Evolutionary conservation across 2,113 vertebrate species (phyloP).

Genomic region (Saimiri boliviensis): DNA sequence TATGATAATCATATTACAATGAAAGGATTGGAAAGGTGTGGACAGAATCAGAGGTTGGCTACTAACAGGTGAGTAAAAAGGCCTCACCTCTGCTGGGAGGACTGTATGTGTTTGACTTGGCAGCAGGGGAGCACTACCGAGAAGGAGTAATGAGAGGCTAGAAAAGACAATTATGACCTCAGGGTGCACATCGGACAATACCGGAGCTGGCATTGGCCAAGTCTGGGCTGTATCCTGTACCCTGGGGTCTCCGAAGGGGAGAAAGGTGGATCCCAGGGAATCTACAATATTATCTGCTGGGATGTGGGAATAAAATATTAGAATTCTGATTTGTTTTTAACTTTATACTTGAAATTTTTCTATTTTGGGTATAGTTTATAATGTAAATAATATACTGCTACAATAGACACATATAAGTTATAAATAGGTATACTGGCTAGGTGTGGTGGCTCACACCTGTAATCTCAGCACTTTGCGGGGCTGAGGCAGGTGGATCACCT

Average conservation of each 20-base stretch:
- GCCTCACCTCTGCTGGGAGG: not conserved
- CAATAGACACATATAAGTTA: not conserved
- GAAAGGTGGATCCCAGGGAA: not conserved
- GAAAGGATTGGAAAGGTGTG: not conserved
- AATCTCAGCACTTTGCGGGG: too few relatives aligned
- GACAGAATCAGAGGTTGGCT: not conserved
- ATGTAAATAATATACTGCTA: not conserved
- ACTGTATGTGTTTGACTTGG: not conserved
- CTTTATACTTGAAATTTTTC: not conserved
- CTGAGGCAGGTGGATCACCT: too few relatives aligned
- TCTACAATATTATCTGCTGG: not conserved
- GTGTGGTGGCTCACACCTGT: too few relatives aligned
- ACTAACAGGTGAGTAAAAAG: not conserved
- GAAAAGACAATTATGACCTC: not conserved
- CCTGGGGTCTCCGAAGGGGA: not conserved
- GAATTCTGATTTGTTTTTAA: not conserved
- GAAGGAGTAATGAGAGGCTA: not conserved
- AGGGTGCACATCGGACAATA: not conserved
- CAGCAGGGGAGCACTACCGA: not conserved
- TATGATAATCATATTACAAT: not conserved
- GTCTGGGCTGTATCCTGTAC: not conserved
- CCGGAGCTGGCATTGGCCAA: too few relatives aligned
- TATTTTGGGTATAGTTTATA: not conserved
- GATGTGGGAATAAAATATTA: not conserved
- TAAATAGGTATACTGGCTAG: not conserved